These are phyloP conservation scores for Cynaeus angustus DNA, from an alignment of 2,888 invertebrate species.

Conservation along the genomic window DNA sequence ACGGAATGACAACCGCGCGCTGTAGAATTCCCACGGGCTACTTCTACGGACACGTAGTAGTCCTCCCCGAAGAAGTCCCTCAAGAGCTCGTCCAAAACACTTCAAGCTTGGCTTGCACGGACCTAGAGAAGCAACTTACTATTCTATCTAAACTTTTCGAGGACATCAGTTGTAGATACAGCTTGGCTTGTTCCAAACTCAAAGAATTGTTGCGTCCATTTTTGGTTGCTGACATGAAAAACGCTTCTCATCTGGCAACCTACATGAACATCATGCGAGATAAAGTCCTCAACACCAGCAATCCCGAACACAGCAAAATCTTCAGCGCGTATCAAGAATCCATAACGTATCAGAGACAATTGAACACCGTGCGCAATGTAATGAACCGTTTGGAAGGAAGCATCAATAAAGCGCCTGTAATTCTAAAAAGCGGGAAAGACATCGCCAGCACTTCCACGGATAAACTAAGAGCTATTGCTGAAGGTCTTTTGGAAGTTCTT, in stretches of 20 bases:
- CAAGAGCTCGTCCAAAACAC: conserved; percentile 67
- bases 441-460: conserved; percentile 82
- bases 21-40: conserved; percentile 94
- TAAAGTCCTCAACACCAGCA: conserved; percentile 61
- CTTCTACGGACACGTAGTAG: conserved; percentile 92
- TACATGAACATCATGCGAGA: conserved; percentile 78
- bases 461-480: conserved; percentile 87
- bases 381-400: conserved; percentile 81
- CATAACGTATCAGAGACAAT: conserved; percentile 89
- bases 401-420: conserved; percentile 38
- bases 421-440: conserved; percentile 39
- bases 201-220: conserved; percentile 86
- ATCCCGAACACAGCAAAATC: conserved; percentile 72
- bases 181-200: conserved; percentile 88
- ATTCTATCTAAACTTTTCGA: conserved; percentile 82
- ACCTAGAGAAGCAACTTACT: conserved; percentile 76
- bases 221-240: conserved; percentile 85
- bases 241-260: conserved; percentile 88
- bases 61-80: conserved; percentile 76
- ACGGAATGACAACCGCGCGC: conserved; percentile 92
- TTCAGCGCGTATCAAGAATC: conserved; percentile 82
- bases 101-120: conserved; percentile 64
- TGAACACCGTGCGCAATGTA: conserved; percentile 87
- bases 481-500: conserved; percentile 87
- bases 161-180: conserved; percentile 87